Base-by-base conservation (phyloP, 2,888 invertebrate genomes). In the Nowickia ferox region DNA sequence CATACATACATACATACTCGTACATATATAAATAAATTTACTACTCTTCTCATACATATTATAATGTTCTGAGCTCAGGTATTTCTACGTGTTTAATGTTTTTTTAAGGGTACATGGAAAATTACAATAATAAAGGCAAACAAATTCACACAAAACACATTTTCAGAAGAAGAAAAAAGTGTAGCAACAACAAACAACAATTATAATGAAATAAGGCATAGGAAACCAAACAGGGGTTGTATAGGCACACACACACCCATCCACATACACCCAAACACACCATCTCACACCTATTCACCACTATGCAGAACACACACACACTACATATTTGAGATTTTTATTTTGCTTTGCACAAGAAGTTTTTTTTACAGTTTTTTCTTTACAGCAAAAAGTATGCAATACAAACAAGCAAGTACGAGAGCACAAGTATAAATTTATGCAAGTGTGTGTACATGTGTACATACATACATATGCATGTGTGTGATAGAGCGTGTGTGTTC, bases 151-250 rank as follows among this genome's bases (percentile, higher is more conserved):
- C 13, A 81, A 72, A 76, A 84, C 61, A 78, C 68, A 72, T 22
- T 51, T 13, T 42, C 66, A 82, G 74, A 72, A 68, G 57, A 57
- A 61, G 17, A 63, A 44, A 59, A 71, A 84, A 40, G 40, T 72
- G 11, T n/a, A 72, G 15, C 46, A 82, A 48, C 51, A 76, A 69
- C 30, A 78, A 78, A 48, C 51, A 78, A 79, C 42, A 75, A 72
- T 66, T 48, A 38, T 38, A 66, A 66, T 66, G 11, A 66, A 59
- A 77, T 72, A 55, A 63, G 10, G 44, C 55, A 61, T 72, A 78
- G 68, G 57, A 84, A 69, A 57, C 74, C 42, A 78, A 85, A 86
- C 84, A 79, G 46, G 86, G 85, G 85, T 85, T 82, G 85, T 30
- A 68, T 46, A 22, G 9, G 66, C 17, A 72, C 22, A 63, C 8